Evolutionary conservation across 2,113 vertebrate species (phyloP).

Genomic region (Etia nguti): DNA sequence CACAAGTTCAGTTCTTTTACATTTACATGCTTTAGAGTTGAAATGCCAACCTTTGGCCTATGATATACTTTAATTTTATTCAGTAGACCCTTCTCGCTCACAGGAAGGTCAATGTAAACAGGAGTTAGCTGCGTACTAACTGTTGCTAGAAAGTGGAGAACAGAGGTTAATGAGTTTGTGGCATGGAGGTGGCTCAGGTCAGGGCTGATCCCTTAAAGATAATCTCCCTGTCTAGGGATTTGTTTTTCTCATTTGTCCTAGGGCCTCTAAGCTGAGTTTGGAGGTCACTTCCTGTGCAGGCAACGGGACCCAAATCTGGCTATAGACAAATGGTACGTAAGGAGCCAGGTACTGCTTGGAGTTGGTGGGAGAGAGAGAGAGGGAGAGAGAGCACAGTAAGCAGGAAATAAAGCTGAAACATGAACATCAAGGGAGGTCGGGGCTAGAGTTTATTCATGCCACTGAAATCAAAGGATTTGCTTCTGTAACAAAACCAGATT

Average conservation of each 20-base stretch:
- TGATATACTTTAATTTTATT: neutral
- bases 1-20: neutral
- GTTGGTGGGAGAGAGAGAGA: neutral
- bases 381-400: constrained; percentile 4
- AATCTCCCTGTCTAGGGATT: constrained; percentile 73
- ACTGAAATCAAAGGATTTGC: constrained; percentile 52
- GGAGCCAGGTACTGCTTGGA: constrained; percentile 1
- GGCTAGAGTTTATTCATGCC: constrained; percentile 56
- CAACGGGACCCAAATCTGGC: constrained; percentile 8
- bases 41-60: neutral
- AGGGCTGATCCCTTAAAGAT: constrained; percentile 70
- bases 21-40: neutral
- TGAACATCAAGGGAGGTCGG: constrained; percentile 12
- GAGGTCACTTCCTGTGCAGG: constrained; percentile 65
- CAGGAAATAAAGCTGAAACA: constrained; percentile 2
- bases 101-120: neutral
- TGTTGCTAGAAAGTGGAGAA: constrained; percentile 39
- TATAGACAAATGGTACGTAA: neutral
- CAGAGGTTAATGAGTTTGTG: constrained; percentile 23
- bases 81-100: neutral
- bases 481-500: constrained; percentile 49
- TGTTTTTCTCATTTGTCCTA: constrained; percentile 71
- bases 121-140: neutral
- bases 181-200: constrained; percentile 46
- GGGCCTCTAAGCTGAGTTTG: constrained; percentile 59